Percentiles rank a stretch among this genome's conserved stretches.
Evolutionary conservation across 2,888 invertebrate genomes (phyloP).

Genomic region (Cosmia trapezina): DNA sequence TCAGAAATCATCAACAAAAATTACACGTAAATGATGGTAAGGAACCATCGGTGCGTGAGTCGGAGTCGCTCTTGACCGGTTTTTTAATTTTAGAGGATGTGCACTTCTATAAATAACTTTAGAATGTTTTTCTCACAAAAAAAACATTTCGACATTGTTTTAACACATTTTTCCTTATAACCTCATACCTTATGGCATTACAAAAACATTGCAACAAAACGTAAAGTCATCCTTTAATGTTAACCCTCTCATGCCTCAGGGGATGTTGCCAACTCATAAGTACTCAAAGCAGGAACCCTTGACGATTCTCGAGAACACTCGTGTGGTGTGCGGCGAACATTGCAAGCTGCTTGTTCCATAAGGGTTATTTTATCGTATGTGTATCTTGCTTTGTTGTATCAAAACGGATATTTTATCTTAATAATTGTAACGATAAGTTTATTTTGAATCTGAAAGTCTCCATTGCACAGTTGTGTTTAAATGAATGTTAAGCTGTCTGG

Average conservation of each 20-base stretch:
- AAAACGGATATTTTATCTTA: not conserved
- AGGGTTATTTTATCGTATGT: not conserved
- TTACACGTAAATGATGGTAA: no score
- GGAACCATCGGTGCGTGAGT: no score
- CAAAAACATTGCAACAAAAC: conserved; percentile 16
- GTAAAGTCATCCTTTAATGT: conserved; percentile 20
- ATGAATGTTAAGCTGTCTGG: not conserved
- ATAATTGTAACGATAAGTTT: not conserved
- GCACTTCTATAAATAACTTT: not conserved
- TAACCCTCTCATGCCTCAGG: conserved; percentile 10
- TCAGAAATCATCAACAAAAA: no score
- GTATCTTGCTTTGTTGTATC: not conserved
- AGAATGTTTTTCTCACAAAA: not conserved
- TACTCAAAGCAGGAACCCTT: conserved; percentile 33
- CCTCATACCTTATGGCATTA: not conserved
- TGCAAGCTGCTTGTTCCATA: not conserved
- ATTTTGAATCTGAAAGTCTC: not conserved
- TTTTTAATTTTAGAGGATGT: no score
- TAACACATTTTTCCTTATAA: conserved; percentile 11
- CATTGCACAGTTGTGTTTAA: no score
- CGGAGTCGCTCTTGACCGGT: no score
- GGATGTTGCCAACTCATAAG: conserved; percentile 17
- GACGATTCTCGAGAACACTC: conserved; percentile 20
- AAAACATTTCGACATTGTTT: not conserved
- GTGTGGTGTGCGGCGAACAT: not conserved